Evolutionary conservation across 1,140 invertebrate genomes (phyloP).

Genomic region (Calephelis virginiensis): DNA sequence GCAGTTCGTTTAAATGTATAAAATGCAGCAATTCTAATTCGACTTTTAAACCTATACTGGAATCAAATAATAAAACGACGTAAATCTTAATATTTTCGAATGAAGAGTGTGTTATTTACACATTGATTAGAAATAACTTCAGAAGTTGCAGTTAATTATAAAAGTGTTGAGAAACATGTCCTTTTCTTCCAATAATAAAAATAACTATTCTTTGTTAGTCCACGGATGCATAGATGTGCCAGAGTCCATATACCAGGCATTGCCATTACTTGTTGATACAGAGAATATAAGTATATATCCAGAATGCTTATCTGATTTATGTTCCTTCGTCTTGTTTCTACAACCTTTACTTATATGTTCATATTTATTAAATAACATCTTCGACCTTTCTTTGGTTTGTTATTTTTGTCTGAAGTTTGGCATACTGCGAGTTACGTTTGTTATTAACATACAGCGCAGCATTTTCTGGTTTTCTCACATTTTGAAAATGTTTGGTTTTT

Average conservation of each 20-base stretch:
- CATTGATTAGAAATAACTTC: too few relatives aligned
- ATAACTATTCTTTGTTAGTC: too few relatives aligned
- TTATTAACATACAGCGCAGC: constrained; percentile 31
- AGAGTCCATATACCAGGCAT: constrained; percentile 26
- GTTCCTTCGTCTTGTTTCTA: constrained; percentile 25
- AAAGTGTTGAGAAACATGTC: too few relatives aligned
- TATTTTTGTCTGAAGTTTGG: constrained; percentile 26
- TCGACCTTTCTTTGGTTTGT: constrained; percentile 30
- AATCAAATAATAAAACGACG: too few relatives aligned
- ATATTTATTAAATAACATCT: constrained; percentile 33
- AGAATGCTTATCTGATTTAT: constrained; percentile 26
- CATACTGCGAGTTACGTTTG: constrained; percentile 25
- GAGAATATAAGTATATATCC: constrained; percentile 5
- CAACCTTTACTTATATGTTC: constrained; percentile 34
- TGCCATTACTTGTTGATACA: constrained; percentile 22
- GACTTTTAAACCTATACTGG: too few relatives aligned
- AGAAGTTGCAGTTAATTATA: too few relatives aligned
- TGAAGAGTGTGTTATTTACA: too few relatives aligned
- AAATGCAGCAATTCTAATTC: too few relatives aligned
- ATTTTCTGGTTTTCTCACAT: constrained; percentile 31
- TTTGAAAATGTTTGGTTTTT: constrained; percentile 54
- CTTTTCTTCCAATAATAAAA: too few relatives aligned
- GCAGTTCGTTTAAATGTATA: too few relatives aligned
- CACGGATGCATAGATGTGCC: constrained; percentile 40
- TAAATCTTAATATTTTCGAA: too few relatives aligned